These are phyloP conservation scores for Pristionchus japonicus DNA, from an alignment of 2,888 invertebrate genomes.

Conservation along the genomic window DNA sequence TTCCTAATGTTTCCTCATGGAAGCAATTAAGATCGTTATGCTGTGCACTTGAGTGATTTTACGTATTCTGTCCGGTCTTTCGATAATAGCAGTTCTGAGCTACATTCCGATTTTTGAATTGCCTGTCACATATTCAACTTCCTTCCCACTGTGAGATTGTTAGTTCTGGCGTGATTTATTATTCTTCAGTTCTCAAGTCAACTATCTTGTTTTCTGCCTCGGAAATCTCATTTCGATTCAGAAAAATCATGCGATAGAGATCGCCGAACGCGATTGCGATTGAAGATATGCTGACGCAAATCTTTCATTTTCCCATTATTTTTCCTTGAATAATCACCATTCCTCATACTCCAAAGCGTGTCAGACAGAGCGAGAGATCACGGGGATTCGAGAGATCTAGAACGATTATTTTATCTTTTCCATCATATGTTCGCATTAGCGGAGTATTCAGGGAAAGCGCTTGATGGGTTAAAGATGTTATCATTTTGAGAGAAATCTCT, in stretches of 20 bases:
- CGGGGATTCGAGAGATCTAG: background rate
- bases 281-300: too few relatives aligned
- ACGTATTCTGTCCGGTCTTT: too few relatives aligned
- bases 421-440: background rate
- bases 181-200: background rate
- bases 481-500: background rate
- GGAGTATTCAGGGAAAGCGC: background rate
- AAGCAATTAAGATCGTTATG: too few relatives aligned
- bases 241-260: background rate
- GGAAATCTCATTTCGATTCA: background rate
- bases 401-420: background rate
- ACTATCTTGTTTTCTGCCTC: background rate
- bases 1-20: background rate
- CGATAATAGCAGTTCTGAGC: too few relatives aligned
- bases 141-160: background rate
- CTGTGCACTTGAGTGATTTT: too few relatives aligned
- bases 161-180: background rate
- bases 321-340: background rate
- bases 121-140: too few relatives aligned
- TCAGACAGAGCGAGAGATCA: background rate
- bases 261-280: background rate
- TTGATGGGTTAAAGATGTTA: background rate
- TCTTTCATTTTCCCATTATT: background rate
- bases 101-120: too few relatives aligned
- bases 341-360: background rate